These are phyloP conservation scores for Dendrolimus punctatus DNA, from an alignment of 1,140 invertebrate genomes.

Conservation along the genomic window DNA sequence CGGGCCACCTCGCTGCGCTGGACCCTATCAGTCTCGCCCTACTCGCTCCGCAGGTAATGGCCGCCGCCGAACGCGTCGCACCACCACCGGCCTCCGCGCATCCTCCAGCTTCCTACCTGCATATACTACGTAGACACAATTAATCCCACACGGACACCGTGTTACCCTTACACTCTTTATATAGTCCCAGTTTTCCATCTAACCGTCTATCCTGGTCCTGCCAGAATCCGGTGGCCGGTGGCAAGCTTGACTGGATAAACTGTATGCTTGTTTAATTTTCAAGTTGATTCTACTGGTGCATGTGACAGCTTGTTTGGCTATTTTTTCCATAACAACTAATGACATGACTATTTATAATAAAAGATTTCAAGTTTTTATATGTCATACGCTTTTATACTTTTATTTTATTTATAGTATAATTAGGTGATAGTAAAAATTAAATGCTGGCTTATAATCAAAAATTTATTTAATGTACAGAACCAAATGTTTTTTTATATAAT, in stretches of 20 bases:
- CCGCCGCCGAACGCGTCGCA: constrained; percentile 27
- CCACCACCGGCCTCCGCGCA: constrained; percentile 25
- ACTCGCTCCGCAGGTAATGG: constrained; percentile 67
- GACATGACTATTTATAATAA: constrained; percentile 11
- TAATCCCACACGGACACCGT: background rate
- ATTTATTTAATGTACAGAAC: constrained; percentile 1
- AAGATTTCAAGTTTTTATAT: constrained; percentile 15
- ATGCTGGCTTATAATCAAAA: background rate
- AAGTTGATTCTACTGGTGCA: constrained; percentile 43
- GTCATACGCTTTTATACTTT: constrained; percentile 7
- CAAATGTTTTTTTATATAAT: background rate
- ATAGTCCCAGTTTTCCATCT: background rate
- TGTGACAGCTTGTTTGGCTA: constrained; percentile 50
- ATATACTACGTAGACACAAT: no score
- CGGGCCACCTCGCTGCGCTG: constrained; percentile 59
- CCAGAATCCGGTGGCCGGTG: constrained; percentile 41
- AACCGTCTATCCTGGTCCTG: constrained; percentile 7
- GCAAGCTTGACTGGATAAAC: constrained; percentile 37
- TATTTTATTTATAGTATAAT: no score
- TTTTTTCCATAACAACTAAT: constrained; percentile 17
- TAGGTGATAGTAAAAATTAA: background rate
- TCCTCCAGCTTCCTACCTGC: constrained; percentile 8
- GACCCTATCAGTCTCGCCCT: constrained; percentile 65
- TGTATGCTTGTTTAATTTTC: constrained; percentile 50
- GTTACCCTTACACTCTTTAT: background rate